phyloP scores from a whole-genome alignment of 2,888 invertebrate genomes.

The Meghimatium bilineatum region DNA sequence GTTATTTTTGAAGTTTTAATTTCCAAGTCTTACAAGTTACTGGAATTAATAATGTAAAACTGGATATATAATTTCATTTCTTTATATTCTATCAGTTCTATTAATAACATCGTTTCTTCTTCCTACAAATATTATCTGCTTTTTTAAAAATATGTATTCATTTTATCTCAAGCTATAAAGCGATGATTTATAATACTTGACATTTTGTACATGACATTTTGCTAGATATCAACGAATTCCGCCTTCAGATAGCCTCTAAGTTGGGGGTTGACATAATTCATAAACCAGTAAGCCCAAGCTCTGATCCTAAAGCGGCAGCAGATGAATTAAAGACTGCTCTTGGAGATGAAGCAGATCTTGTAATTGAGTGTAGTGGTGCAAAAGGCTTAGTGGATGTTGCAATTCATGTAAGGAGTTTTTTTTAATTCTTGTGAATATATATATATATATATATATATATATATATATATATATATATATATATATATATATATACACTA shows the following conservation, averaged over 20 bases:
- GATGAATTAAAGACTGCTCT: constrained; percentile 41
- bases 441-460: too few species aligned
- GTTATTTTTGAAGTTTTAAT: too few species aligned
- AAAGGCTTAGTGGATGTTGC: constrained; percentile 39
- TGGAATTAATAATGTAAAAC: too few species aligned
- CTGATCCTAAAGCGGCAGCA: constrained; percentile 39
- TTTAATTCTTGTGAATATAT: background rate
- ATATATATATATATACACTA: too few species aligned
- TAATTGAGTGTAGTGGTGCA: constrained; percentile 44
- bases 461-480: too few species aligned
- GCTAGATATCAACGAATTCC: constrained; percentile 34
- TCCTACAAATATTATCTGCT: too few species aligned
- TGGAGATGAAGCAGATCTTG: constrained; percentile 44
- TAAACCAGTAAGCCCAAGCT: background rate
- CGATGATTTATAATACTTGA: background rate
- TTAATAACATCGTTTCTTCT: too few species aligned
- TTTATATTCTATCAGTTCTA: too few species aligned
- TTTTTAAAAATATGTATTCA: too few species aligned
- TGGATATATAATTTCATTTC: too few species aligned
- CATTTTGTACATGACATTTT: background rate
- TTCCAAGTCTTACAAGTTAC: too few species aligned
- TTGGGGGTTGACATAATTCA: constrained; percentile 42
- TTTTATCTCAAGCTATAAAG: too few species aligned
- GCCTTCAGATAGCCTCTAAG: constrained; percentile 41
- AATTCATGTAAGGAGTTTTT: constrained; percentile 35